phyloP scores from a whole-genome alignment of 2,113 vertebrate species.

The Ammodramus savannarum region DNA sequence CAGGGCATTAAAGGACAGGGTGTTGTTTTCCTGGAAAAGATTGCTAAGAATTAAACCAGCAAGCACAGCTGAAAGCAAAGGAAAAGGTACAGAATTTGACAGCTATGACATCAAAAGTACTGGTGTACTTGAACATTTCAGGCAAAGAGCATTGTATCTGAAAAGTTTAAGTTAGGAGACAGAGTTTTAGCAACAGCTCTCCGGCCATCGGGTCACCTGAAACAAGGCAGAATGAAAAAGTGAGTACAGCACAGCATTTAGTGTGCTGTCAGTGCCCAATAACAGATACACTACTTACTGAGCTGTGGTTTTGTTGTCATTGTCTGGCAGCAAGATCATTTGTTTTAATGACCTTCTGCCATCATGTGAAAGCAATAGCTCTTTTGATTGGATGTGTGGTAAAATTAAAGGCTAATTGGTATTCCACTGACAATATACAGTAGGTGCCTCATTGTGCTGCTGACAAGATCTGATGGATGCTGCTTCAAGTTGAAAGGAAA shows the following conservation, averaged over 20 bases:
- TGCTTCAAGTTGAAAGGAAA: conserved; percentile 42
- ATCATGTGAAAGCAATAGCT: conserved; percentile 52
- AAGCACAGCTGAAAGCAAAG: neutral
- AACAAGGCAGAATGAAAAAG: neutral
- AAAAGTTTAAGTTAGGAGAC: neutral
- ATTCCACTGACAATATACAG: conserved; percentile 49
- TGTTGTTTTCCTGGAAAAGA: neutral
- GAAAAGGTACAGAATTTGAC: neutral
- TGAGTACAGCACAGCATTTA: neutral
- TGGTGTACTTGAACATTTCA: neutral
- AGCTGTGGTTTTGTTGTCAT: conserved; percentile 45
- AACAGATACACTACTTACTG: conserved; percentile 12
- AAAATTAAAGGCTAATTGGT: conserved; percentile 64
- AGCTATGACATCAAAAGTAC: neutral
- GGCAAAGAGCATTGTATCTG: neutral
- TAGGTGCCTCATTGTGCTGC: conserved; percentile 29
- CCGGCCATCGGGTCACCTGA: neutral
- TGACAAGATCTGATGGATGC: conserved; percentile 58
- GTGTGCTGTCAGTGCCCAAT: neutral
- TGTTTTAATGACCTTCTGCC: conserved; percentile 65
- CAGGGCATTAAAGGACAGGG: neutral
- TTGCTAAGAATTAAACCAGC: neutral
- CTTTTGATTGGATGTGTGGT: conserved; percentile 30
- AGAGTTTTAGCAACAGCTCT: neutral
- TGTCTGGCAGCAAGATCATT: conserved; percentile 43